Evolutionary conservation across 2,888 invertebrate species (phyloP), one percentile per base, ranked within the genome.

Genomic region (Calameuta idolon): DNA sequence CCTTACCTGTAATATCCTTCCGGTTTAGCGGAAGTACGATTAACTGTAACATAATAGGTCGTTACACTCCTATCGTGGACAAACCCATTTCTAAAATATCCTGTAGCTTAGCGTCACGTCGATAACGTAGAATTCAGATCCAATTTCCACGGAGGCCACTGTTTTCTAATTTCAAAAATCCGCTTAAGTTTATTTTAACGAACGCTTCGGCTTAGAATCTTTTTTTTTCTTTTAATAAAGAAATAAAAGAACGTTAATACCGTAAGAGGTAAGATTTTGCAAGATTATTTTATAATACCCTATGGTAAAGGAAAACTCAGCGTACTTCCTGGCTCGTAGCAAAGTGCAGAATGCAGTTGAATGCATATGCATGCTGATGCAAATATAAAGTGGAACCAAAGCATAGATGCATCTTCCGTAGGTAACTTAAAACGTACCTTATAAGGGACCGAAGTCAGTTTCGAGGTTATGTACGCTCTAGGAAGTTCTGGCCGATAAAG

Each of bases 341-440:
- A 77, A 77, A 77, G 77, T 77, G 77, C 75, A 77, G 71, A 77
- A 77, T 75, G 77, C 77, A 74, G 79, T 75, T 75, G 68, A 79
- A 80, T 79, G 77, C 75, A 77, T 79, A 79, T 80, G 76, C 80
- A 79, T 80, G 77, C 40, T 37, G 69, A 80, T 79, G 80, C 71
- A 79, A 77, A 80, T 82, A 77, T 80, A 35, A 73, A 76, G 55
- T 55, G 55, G 55, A 55, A 55, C 55, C 55, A 23, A 34, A 35
- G 75, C 30, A 15, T 34, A 76, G 76, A 76, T 69, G 69, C 35
- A 35, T 69, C 69, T 76, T 35, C 30, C 71, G 35, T 68, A 15
- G 34, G 68, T 34, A 69, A n/a, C 69, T 69, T 69, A 69, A 12
- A 31, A 23, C 35, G 15, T 4, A 35, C 69, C 76, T 69, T 71